Percentiles rank a stretch among this genome's conserved stretches.
Conservation (phyloP, 2,113 vertebrate genomes). For the Corvus moneduloides region DNA sequence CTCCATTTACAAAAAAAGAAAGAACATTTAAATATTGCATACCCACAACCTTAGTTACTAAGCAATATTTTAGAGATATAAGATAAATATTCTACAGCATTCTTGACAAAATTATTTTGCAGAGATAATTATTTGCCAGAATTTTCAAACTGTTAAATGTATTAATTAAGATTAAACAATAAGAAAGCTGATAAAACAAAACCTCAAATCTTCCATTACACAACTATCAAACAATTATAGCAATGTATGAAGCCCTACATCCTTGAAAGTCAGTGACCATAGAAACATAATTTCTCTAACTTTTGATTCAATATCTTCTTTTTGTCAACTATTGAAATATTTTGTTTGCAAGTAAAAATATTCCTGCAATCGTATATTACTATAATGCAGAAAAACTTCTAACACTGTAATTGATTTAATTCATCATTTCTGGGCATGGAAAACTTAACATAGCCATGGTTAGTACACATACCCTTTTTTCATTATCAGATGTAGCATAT, state of each 20-base stretch:
- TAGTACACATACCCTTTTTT: not conserved
- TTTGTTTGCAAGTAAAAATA: not conserved
- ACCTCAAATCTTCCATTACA: not conserved
- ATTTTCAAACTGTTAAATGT: not conserved
- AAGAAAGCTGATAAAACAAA: not conserved
- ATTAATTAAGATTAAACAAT: not conserved
- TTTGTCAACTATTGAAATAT: not conserved
- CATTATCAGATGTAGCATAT: not conserved
- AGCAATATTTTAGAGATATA: not conserved
- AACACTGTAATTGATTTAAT: not conserved
- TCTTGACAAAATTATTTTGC: not conserved
- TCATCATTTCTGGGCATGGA: not conserved
- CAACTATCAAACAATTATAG: not conserved
- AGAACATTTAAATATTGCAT: not conserved
- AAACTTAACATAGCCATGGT: not conserved
- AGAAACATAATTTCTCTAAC: not conserved
- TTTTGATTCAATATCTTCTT: not conserved
- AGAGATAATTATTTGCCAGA: not conserved
- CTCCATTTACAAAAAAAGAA: not conserved
- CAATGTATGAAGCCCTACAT: not conserved
- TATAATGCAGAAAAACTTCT: not conserved
- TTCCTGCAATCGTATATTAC: not conserved
- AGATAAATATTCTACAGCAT: not conserved
- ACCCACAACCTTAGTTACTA: not conserved
- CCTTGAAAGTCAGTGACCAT: not conserved